phyloP scores from a whole-genome alignment of 2,797 vertebrate species.

The Oryzias sinensis region DNA sequence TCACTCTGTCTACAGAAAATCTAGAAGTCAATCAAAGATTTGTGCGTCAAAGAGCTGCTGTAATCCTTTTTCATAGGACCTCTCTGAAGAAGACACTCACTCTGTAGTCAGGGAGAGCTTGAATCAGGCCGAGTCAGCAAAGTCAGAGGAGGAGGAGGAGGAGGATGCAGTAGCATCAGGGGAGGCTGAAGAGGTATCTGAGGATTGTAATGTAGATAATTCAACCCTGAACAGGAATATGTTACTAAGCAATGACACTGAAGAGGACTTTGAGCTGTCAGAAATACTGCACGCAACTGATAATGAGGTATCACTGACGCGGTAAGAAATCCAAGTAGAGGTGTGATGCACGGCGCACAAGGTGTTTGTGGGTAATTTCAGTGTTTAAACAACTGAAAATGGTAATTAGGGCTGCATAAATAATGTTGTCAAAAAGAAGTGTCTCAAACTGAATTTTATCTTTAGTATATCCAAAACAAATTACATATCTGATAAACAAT shows the following conservation, averaged over 20 bases:
- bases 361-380: constrained; percentile 60
- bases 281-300: constrained; percentile 62
- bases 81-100: constrained; percentile 47
- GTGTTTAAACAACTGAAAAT: constrained; percentile 9
- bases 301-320: constrained; percentile 61
- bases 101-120: constrained; percentile 62
- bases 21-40: constrained; percentile 8
- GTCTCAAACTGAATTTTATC: too few species aligned
- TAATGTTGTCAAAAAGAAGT: too few species aligned
- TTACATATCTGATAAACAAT: too few species aligned
- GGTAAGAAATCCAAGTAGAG: constrained; percentile 59
- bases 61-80: constrained; percentile 68
- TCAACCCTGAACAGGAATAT: constrained; percentile 38
- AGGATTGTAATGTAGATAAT: constrained; percentile 52
- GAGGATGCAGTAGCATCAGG: constrained; percentile 54
- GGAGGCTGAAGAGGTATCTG: constrained; percentile 62
- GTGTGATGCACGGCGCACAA: constrained; percentile 60
- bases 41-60: constrained; percentile 49
- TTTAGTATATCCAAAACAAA: too few species aligned
- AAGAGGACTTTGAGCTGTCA: constrained; percentile 66
- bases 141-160: constrained; percentile 44
- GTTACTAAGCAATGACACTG: constrained; percentile 42
- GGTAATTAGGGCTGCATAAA: too few species aligned
- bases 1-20: constrained; percentile 4
- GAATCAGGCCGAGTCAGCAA: constrained; percentile 48